phyloP scores from a whole-genome alignment of 2,113 vertebrate genomes.

The Glaucidium brasilianum region DNA sequence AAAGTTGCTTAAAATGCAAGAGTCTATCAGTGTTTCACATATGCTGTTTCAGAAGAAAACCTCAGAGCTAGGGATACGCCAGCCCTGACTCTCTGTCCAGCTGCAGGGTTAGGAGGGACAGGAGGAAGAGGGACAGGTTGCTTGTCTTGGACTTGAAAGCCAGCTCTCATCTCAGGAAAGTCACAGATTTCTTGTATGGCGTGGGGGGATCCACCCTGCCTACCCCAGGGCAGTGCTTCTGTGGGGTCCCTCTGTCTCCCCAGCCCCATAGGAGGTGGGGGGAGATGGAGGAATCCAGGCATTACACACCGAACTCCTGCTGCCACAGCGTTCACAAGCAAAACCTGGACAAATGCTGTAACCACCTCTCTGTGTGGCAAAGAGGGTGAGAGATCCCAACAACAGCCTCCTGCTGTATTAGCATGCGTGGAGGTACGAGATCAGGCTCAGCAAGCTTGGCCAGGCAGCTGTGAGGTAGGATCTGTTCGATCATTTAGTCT shows the following conservation, averaged over 20 bases:
- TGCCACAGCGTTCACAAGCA: background rate
- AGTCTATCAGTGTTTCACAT: background rate
- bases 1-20: background rate
- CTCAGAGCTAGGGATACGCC: background rate
- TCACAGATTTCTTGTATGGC: accelerated
- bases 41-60: background rate
- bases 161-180: background rate
- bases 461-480: background rate
- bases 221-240: accelerated
- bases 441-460: accelerated
- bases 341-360: accelerated
- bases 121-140: background rate
- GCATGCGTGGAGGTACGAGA: accelerated
- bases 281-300: background rate
- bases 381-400: background rate
- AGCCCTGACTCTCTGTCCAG: background rate
- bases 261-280: accelerated
- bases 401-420: background rate
- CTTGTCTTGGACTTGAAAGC: background rate
- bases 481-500: background rate
- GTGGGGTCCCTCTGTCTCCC: background rate
- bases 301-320: background rate
- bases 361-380: background rate
- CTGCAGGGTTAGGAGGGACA: background rate
- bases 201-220: background rate